phyloP scores from a whole-genome alignment of 2,888 invertebrate genomes.

The Petrolisthes cinctipes region DNA sequence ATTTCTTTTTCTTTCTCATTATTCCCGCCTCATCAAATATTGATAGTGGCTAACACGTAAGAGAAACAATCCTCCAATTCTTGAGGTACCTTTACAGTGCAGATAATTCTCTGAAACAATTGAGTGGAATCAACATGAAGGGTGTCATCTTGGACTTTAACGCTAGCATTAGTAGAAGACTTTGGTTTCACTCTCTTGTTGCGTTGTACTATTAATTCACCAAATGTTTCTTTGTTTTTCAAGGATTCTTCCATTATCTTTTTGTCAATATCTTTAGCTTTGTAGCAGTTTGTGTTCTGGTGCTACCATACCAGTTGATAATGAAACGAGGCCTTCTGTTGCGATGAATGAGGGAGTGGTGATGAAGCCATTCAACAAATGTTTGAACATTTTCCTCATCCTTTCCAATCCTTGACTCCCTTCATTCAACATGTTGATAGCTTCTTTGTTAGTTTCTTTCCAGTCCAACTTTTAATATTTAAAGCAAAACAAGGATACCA shows the following conservation, averaged over 20 bases:
- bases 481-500: background rate
- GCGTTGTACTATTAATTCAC: constrained; percentile 37
- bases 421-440: constrained; percentile 32
- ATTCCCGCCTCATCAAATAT: constrained; percentile 44
- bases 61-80: constrained; percentile 44
- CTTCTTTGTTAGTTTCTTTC: background rate
- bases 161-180: constrained; percentile 25
- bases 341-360: constrained; percentile 27
- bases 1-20: constrained; percentile 35
- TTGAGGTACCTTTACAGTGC: constrained; percentile 41
- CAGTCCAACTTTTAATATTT: background rate
- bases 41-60: constrained; percentile 38
- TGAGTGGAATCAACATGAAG: constrained; percentile 39
- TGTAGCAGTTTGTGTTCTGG: constrained; percentile 29
- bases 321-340: constrained; percentile 34
- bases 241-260: constrained; percentile 31
- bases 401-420: constrained; percentile 27
- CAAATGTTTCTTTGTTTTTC: constrained; percentile 37
- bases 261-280: constrained; percentile 32
- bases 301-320: constrained; percentile 35
- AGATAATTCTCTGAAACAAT: constrained; percentile 46
- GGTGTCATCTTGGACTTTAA: constrained; percentile 44
- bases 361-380: constrained; percentile 33
- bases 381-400: constrained; percentile 34
- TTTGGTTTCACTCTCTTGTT: constrained; percentile 32